These are phyloP conservation scores for Euwallacea similis DNA, from an alignment of 1,140 invertebrate species.

Conservation along the genomic window DNA sequence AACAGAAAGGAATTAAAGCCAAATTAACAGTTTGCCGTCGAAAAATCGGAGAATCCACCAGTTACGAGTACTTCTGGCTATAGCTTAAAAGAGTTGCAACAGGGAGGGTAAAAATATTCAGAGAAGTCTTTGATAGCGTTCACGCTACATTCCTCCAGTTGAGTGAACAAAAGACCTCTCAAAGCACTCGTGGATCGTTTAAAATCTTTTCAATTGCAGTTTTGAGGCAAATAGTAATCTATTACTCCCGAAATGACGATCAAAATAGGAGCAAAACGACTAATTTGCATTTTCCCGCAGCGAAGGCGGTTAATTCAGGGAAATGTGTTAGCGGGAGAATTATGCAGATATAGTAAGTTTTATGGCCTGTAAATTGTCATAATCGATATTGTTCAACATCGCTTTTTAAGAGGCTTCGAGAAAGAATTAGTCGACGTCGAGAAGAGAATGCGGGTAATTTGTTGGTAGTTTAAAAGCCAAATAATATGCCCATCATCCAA, in stretches of 20 bases:
- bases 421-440: no score
- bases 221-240: slow-evolving; percentile 22
- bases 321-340: slow-evolving; percentile 23
- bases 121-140: no score
- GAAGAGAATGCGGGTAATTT: no score
- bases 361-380: slow-evolving; percentile 18
- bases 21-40: no score
- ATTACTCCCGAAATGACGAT: slow-evolving; percentile 16
- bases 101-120: no score
- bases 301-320: slow-evolving; percentile 23
- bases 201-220: slow-evolving; percentile 20
- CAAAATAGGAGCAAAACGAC: slow-evolving; percentile 21
- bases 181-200: neutral
- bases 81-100: no score
- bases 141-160: neutral
- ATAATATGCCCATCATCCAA: no score
- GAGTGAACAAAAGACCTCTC: neutral
- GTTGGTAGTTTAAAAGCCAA: no score
- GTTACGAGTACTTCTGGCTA: no score
- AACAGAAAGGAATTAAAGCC: no score
- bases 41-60: no score
- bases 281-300: slow-evolving; percentile 26
- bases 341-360: slow-evolving; percentile 21
- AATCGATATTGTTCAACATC: slow-evolving; percentile 4
- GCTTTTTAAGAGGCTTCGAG: neutral